phyloP scores from a whole-genome alignment of 2,797 vertebrate genomes.

The Labeo calbasu region DNA sequence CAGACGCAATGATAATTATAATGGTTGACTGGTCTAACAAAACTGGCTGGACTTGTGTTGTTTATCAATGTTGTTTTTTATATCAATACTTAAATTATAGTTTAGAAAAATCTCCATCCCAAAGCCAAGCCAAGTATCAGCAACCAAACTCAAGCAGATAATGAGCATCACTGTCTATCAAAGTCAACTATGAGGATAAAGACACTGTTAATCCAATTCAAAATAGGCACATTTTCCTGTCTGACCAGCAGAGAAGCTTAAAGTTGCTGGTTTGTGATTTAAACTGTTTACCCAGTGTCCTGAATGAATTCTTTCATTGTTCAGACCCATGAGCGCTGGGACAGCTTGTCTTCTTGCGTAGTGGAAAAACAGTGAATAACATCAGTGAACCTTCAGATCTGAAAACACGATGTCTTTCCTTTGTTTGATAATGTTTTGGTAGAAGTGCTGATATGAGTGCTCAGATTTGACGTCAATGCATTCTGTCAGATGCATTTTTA shows the following conservation, averaged over 20 bases:
- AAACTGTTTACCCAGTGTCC: constrained; percentile 32
- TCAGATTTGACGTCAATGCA: not conserved
- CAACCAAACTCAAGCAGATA: not conserved
- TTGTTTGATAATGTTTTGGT: constrained; percentile 20
- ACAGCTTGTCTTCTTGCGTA: constrained; percentile 29
- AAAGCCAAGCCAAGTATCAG: not conserved
- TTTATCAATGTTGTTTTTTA: not conserved
- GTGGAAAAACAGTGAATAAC: constrained; percentile 26
- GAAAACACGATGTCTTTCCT: not conserved
- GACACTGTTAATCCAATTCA: constrained; percentile 15
- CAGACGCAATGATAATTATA: too few relatives aligned
- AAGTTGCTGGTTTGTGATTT: constrained; percentile 17
- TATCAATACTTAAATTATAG: not conserved
- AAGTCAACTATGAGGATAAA: not conserved
- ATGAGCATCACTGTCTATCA: constrained; percentile 1
- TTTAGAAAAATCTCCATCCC: not conserved
- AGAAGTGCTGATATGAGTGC: not conserved
- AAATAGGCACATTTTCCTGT: constrained; percentile 9
- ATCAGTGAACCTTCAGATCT: not conserved
- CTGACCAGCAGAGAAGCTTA: constrained; percentile 9
- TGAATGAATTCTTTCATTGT: constrained; percentile 34
- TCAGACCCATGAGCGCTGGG: constrained; percentile 1
- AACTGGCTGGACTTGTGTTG: not conserved
- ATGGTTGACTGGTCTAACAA: not conserved
- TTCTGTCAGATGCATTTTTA: not conserved